A percentile compares a stretch with the other conserved stretches of the same genome.
phyloP scores from a whole-genome alignment of 2,113 vertebrate species.

The Grus americana region DNA sequence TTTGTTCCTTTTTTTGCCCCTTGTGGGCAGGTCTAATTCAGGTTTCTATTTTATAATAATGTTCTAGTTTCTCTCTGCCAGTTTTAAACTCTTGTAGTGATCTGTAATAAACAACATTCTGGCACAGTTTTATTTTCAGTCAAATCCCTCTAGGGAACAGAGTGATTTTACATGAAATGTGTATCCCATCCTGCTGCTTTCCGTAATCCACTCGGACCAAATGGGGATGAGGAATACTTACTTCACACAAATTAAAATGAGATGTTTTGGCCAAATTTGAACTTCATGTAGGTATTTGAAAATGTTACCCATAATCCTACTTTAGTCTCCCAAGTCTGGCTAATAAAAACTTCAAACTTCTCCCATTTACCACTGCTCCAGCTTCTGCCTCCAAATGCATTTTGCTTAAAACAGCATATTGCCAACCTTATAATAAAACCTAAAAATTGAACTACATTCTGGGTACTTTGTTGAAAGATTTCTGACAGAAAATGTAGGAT shows the following conservation, averaged over 20 bases:
- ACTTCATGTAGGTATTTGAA: background rate
- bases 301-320: background rate
- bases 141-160: background rate
- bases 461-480: background rate
- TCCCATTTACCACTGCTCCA: background rate
- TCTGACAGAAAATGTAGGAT: constrained; percentile 4
- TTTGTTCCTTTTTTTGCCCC: background rate
- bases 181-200: background rate
- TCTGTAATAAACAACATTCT: constrained; percentile 26
- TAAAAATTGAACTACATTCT: background rate
- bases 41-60: background rate
- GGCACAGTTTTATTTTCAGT: constrained; percentile 17
- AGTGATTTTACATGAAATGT: background rate
- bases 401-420: background rate
- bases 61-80: background rate
- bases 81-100: background rate
- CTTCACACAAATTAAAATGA: constrained; percentile 21
- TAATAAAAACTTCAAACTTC: constrained; percentile 5
- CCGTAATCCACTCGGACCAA: constrained; percentile 31
- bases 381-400: background rate
- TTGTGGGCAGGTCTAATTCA: background rate
- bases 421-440: background rate
- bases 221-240: constrained; percentile 4
- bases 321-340: background rate
- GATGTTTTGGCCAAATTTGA: background rate